Percentiles rank a stretch among this genome's conserved stretches.
Conservation (phyloP, 2,888 invertebrate genomes). For the Orthosia gracilis region DNA sequence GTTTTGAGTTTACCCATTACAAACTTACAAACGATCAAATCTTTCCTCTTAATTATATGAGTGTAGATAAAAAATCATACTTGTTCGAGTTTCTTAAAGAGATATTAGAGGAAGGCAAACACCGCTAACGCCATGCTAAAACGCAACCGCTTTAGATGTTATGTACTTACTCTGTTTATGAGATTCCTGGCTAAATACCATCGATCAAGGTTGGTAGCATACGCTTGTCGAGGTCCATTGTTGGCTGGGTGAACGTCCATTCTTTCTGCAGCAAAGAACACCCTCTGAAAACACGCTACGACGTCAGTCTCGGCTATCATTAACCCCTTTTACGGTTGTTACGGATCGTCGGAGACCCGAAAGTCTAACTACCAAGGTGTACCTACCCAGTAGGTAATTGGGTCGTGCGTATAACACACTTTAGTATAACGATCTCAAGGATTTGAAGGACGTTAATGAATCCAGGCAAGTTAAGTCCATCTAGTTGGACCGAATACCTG, state of each 20-base stretch:
- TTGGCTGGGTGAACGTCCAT: neutral
- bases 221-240: neutral
- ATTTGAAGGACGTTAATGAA: too few species aligned
- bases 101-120: neutral
- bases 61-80: too few species aligned
- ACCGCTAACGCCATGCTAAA: neutral
- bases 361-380: neutral
- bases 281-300: neutral
- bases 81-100: neutral
- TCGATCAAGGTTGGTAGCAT: neutral
- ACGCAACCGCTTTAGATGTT: neutral
- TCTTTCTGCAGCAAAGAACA: neutral
- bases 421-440: too few species aligned
- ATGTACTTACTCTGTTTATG: neutral
- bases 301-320: too few species aligned
- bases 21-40: too few species aligned
- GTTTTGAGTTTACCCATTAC: too few species aligned
- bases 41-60: too few species aligned
- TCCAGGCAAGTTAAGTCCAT: too few species aligned
- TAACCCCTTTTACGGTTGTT: neutral
- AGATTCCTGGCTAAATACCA: neutral
- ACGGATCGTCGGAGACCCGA: neutral
- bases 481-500: too few species aligned
- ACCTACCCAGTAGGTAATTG: neutral
- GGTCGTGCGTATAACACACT: too few species aligned